Conservation (phyloP, 2,888 invertebrate species). For the Conistra vaccinii region DNA sequence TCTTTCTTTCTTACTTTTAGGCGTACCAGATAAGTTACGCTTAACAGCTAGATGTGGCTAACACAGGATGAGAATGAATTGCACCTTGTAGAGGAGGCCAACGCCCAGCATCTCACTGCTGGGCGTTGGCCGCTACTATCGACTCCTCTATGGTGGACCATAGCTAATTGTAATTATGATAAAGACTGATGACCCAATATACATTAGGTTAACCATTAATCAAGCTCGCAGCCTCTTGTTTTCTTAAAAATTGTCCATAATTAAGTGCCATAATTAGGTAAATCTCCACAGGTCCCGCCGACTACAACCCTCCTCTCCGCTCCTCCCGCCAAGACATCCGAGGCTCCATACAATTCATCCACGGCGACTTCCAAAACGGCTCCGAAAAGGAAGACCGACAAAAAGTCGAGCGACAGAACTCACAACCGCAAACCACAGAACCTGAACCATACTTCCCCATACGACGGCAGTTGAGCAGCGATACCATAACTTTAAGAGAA, state of each 20-base stretch:
- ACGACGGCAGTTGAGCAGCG: conserved; percentile 91
- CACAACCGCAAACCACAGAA: conserved; percentile 82
- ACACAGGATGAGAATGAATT: background rate
- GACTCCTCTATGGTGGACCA: too few relatives aligned
- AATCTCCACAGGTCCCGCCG: conserved; percentile 83
- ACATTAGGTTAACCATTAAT: background rate
- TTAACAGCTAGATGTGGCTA: background rate
- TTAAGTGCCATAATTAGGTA: background rate
- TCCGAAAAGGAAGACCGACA: conserved; percentile 76
- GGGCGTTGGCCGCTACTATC: too few relatives aligned
- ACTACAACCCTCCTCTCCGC: conserved; percentile 93
- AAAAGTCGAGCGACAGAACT: conserved; percentile 91
- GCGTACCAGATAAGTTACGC: background rate
- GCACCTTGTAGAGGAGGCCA: background rate
- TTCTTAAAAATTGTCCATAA: background rate
- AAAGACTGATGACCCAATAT: background rate
- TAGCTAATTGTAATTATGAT: background rate
- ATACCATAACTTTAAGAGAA: conserved; percentile 84
- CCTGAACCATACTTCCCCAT: conserved; percentile 78
- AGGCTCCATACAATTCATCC: conserved; percentile 93
- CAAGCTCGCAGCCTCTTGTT: background rate
- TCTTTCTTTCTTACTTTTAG: too few relatives aligned
- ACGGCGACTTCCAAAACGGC: conserved; percentile 90
- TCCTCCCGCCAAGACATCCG: conserved; percentile 94
- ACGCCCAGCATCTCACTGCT: background rate